Percentiles rank a stretch among this genome's conserved stretches.
Conservation (phyloP, 2,113 vertebrate genomes). For the Tachysurus fulvidraco region DNA sequence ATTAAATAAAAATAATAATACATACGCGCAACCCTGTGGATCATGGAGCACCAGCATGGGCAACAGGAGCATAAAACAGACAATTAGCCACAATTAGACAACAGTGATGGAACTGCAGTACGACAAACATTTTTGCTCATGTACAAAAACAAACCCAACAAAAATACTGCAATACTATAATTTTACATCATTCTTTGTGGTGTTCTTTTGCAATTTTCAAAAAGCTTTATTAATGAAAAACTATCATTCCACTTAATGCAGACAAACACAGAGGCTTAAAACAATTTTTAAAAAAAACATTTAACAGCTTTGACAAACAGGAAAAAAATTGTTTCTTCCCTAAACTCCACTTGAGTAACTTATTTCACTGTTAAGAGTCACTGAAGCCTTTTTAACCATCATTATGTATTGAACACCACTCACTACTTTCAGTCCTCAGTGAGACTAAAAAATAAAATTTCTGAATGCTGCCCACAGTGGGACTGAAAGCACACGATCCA, state of each 20-base stretch:
- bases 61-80: conserved; percentile 59
- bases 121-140: not conserved
- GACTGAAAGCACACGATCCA: conserved; percentile 65
- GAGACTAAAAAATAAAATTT: conserved; percentile 65
- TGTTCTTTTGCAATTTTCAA: conserved; percentile 20
- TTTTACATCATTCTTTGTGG: conserved; percentile 18
- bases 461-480: conserved; percentile 60
- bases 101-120: conserved; percentile 39
- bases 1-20: conserved; percentile 55
- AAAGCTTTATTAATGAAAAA: not conserved
- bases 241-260: conserved; percentile 18
- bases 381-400: conserved; percentile 22
- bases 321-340: conserved; percentile 16
- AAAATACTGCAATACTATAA: not conserved
- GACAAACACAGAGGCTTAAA: conserved; percentile 33
- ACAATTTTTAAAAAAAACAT: conserved; percentile 5
- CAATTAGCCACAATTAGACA: conserved; percentile 61
- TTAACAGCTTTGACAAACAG: conserved; percentile 2
- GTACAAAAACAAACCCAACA: not conserved
- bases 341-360: conserved; percentile 23
- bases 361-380: conserved; percentile 2
- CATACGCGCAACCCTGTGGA: conserved; percentile 95
- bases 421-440: conserved; percentile 52
- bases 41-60: conserved; percentile 62
- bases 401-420: conserved; percentile 48